A percentile compares a stretch with the other conserved stretches of the same genome.
Conservation (phyloP, 2,888 invertebrate genomes). For the Sarcophaga variegata region DNA sequence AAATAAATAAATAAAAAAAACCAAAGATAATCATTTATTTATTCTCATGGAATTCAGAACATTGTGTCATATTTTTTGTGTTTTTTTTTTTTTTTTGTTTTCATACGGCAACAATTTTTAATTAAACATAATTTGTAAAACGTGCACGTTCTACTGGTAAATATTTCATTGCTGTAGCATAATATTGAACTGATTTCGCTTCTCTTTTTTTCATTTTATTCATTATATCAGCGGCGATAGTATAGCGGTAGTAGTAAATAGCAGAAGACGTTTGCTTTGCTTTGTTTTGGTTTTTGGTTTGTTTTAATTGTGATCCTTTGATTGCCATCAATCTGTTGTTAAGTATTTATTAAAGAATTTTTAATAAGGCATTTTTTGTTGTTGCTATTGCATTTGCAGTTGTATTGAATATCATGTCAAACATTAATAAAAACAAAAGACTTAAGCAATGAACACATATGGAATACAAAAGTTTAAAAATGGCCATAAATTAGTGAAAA, state of each 20-base stretch:
- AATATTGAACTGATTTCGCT: conserved; percentile 60
- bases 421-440: conserved; percentile 29
- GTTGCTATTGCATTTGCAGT: background rate
- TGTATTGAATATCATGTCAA: conserved; percentile 23
- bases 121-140: conserved; percentile 82
- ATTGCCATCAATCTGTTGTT: conserved; percentile 69
- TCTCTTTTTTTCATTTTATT: conserved; percentile 28
- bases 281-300: no score
- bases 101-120: conserved; percentile 81
- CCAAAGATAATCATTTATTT: conserved; percentile 72
- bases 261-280: conserved; percentile 22
- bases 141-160: conserved; percentile 76
- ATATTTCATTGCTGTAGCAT: conserved; percentile 59
- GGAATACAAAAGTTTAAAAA: background rate
- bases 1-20: conserved; percentile 23
- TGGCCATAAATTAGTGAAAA: background rate
- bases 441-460: conserved; percentile 11
- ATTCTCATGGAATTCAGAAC: conserved; percentile 80
- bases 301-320: conserved; percentile 69
- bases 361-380: conserved; percentile 31
- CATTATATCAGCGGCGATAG: background rate
- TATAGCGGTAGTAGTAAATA: no score
- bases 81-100: conserved; percentile 45
- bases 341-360: conserved; percentile 67
- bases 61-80: conserved; percentile 79